phyloP scores from a whole-genome alignment of 2,888 invertebrate genomes.

The Barypeithes pellucidus region DNA sequence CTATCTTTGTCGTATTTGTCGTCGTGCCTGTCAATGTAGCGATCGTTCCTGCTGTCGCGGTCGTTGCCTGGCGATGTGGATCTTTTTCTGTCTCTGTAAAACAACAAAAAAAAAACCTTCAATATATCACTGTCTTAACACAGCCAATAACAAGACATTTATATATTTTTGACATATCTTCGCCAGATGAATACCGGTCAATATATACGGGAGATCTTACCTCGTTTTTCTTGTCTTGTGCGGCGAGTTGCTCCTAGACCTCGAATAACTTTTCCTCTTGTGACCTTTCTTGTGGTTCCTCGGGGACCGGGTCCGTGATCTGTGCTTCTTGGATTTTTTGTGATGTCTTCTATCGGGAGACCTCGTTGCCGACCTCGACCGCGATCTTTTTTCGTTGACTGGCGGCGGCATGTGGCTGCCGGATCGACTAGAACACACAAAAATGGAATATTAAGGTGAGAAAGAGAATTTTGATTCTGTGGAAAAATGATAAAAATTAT shows the following conservation, averaged over 20 bases:
- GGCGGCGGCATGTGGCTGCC: conserved; percentile 69
- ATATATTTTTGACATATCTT: no score
- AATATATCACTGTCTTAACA: no score
- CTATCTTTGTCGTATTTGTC: conserved; percentile 64
- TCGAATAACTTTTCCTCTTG: conserved; percentile 68
- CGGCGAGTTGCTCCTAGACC: conserved; percentile 69
- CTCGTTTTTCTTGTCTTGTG: conserved; percentile 63
- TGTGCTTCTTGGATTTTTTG: conserved; percentile 67
- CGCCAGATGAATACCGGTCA: no score
- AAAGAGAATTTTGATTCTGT: no score
- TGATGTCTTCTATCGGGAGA: conserved; percentile 67
- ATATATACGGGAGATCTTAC: conserved; percentile 49
- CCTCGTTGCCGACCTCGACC: conserved; percentile 66
- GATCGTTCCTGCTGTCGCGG: conserved; percentile 66
- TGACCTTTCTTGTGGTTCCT: conserved; percentile 68
- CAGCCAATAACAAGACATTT: no score
- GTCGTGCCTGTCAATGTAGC: conserved; percentile 69
- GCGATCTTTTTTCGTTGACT: conserved; percentile 66
- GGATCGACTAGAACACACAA: conserved; percentile 66
- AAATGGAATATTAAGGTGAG: neutral
- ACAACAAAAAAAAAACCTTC: conserved; percentile 17
- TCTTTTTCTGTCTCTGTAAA: conserved; percentile 69
- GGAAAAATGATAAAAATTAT: no score
- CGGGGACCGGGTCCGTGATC: conserved; percentile 65
- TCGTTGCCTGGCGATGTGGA: conserved; percentile 70